Evolutionary conservation across 2,113 vertebrate species (phyloP).

Genomic region (Ranitomeya variabilis): DNA sequence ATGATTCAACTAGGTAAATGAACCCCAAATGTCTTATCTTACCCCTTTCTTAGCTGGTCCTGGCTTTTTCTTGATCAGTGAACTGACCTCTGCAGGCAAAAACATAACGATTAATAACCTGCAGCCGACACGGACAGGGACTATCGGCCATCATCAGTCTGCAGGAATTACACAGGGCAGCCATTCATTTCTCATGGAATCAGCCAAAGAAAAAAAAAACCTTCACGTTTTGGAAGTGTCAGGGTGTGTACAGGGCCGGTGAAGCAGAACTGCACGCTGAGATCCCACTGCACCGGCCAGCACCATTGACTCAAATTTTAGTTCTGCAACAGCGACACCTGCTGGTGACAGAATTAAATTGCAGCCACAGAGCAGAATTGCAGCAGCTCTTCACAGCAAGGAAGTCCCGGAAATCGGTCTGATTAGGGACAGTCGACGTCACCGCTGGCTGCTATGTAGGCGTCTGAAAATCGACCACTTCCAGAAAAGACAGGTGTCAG

Average conservation of each 20-base stretch:
- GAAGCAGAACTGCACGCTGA: too few species aligned
- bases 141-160: not conserved
- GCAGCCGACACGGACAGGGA: too few species aligned
- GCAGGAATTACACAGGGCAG: not conserved
- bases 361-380: not conserved
- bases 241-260: not conserved
- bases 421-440: too few species aligned
- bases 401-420: too few species aligned
- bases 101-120: not conserved
- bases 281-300: not conserved
- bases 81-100: slow-evolving; percentile 71
- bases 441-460: too few species aligned
- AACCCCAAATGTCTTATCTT: slow-evolving; percentile 53
- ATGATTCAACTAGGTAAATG: too few species aligned
- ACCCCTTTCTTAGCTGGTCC: slow-evolving; percentile 74
- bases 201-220: not conserved
- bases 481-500: too few species aligned
- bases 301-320: not conserved
- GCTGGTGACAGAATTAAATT: not conserved
- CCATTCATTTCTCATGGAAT: not conserved
- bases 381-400: not conserved
- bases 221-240: too few species aligned
- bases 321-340: not conserved
- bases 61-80: slow-evolving; percentile 79
- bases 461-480: too few species aligned